These are phyloP conservation scores for Luscinia megarhynchos DNA, from an alignment of 2,797 vertebrate genomes.

Conservation along the genomic window DNA sequence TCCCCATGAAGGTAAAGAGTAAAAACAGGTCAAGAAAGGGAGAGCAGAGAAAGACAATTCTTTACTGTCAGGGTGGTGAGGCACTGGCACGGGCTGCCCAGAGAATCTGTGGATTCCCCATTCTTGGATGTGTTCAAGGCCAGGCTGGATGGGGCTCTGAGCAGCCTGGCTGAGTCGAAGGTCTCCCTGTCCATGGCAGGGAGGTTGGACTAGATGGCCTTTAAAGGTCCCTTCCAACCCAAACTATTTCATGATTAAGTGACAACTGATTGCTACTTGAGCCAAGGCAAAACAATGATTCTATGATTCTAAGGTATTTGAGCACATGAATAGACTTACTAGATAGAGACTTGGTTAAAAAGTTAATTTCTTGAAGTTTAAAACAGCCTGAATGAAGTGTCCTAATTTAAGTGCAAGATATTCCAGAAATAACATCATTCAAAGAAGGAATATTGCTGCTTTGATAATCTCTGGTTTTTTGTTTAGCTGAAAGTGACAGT, in stretches of 20 bases:
- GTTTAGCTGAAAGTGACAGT: neutral
- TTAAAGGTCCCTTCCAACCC: neutral
- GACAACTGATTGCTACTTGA: neutral
- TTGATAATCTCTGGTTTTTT: fast-evolving
- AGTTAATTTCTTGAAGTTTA: neutral
- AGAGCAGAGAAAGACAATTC: neutral
- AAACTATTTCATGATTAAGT: neutral
- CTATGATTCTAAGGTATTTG: neutral
- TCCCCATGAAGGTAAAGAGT: neutral
- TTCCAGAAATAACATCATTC: neutral
- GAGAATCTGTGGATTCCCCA: neutral
- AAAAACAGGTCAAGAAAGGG: neutral
- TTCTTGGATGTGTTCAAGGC: neutral
- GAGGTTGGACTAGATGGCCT: neutral
- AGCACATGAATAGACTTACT: neutral
- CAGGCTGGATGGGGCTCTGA: neutral
- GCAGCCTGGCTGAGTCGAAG: fast-evolving
- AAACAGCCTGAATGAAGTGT: neutral
- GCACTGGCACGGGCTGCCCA: neutral
- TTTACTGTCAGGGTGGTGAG: neutral
- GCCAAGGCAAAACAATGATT: neutral
- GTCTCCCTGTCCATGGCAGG: neutral
- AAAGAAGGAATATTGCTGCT: neutral
- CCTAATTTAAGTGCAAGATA: neutral
- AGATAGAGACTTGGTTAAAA: neutral